A percentile compares a stretch with the other conserved stretches of the same genome.
Conservation (phyloP, 2,113 vertebrate species). For the Psittacula cyanocephala region DNA sequence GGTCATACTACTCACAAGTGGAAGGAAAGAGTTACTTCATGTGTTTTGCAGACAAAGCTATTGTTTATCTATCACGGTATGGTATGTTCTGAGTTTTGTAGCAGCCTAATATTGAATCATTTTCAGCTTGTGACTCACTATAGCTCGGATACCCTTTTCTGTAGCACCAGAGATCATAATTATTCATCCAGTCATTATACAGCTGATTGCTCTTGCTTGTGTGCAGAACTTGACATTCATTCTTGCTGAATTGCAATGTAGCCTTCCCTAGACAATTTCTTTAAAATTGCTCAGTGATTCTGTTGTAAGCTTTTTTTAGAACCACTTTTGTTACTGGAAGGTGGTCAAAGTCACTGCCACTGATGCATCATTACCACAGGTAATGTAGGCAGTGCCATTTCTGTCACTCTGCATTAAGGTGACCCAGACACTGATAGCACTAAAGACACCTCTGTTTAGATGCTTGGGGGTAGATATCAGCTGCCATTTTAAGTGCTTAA, state of each 20-base stretch:
- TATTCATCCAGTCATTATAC: neutral
- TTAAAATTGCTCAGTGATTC: neutral
- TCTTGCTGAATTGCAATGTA: neutral
- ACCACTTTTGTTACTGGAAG: neutral
- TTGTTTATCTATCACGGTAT: neutral
- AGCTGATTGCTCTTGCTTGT: neutral
- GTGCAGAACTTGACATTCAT: neutral
- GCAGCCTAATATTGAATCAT: neutral
- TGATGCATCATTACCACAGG: neutral
- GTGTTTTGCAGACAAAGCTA: neutral
- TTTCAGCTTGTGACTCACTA: neutral
- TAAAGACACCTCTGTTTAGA: neutral
- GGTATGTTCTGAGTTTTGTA: neutral
- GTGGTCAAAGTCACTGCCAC: neutral
- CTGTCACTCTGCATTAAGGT: neutral
- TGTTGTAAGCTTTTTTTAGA: conserved; percentile 1
- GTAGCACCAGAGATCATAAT: neutral
- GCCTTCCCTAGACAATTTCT: neutral
- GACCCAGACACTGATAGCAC: neutral
- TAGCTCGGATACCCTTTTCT: neutral
- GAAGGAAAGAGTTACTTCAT: neutral
- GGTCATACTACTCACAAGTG: neutral
- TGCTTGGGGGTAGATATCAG: neutral
- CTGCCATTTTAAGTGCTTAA: neutral
- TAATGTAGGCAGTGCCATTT: neutral